Conservation (phyloP, 2,888 invertebrate genomes). For the Macropis europaea region DNA sequence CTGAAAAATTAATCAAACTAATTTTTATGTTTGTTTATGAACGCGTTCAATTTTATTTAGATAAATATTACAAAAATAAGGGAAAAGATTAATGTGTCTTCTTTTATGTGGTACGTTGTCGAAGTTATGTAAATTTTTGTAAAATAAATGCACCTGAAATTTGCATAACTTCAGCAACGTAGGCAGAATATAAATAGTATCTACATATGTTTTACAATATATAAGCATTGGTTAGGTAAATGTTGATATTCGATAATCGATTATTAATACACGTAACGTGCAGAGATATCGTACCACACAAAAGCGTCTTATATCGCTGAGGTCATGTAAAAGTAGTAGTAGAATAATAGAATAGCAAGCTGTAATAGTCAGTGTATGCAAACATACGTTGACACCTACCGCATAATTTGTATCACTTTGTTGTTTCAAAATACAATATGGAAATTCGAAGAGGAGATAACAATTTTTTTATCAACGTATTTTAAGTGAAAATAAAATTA, state of each 20-base stretch:
- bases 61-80: background rate
- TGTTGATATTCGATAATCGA: conserved; percentile 43
- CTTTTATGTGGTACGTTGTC: no score
- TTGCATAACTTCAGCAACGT: conserved; percentile 4
- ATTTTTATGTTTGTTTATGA: no score
- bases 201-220: conserved; percentile 10
- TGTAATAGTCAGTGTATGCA: background rate
- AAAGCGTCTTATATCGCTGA: conserved; percentile 1
- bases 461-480: background rate
- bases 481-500: background rate
- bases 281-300: conserved; percentile 7
- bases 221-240: conserved; percentile 32
- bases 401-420: background rate
- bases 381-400: no score
- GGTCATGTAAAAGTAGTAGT: conserved; percentile 7
- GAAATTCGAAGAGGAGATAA: background rate
- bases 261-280: conserved; percentile 31
- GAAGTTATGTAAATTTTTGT: background rate
- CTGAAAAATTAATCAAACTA: no score
- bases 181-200: conserved; percentile 28
- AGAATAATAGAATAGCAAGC: background rate
- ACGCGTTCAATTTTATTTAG: no score
- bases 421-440: background rate
- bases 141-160: conserved; percentile 22
- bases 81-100: no score